phyloP scores from a whole-genome alignment of 2,113 vertebrate species.

The Nyctibius bracteatus region DNA sequence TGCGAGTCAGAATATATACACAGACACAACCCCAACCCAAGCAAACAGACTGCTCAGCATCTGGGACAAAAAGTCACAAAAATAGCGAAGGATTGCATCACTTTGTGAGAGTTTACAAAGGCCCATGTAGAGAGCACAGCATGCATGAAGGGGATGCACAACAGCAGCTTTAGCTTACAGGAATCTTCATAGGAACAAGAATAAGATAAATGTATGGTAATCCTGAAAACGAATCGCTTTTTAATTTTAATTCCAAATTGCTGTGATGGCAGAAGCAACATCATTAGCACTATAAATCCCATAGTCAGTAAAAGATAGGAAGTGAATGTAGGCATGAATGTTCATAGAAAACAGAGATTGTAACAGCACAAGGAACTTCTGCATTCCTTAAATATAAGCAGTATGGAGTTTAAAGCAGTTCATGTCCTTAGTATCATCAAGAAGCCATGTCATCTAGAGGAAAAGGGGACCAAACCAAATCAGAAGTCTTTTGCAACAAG shows the following conservation, averaged over 20 bases:
- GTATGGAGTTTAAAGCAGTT: not conserved
- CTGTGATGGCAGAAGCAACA: not conserved
- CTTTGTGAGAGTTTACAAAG: not conserved
- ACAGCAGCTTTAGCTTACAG: not conserved
- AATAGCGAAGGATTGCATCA: not conserved
- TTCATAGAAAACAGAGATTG: not conserved
- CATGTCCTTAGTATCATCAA: not conserved
- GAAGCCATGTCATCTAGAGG: not conserved
- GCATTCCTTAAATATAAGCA: not conserved
- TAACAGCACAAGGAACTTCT: not conserved
- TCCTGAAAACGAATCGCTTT: not conserved
- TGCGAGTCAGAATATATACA: not conserved
- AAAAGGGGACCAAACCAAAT: not conserved
- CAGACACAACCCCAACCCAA: not conserved
- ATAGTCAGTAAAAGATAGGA: not conserved
- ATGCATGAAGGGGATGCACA: not conserved
- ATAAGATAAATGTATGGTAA: not conserved
- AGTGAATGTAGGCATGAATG: not conserved
- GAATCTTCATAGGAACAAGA: not conserved
- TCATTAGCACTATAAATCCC: not conserved
- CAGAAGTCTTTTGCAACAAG: not conserved
- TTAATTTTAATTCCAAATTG: not conserved
- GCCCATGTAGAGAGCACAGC: accelerated
- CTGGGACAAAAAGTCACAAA: not conserved
- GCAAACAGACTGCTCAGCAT: not conserved